These are phyloP conservation scores for Pica pica DNA, from an alignment of 2,113 vertebrate species.

Conservation along the genomic window DNA sequence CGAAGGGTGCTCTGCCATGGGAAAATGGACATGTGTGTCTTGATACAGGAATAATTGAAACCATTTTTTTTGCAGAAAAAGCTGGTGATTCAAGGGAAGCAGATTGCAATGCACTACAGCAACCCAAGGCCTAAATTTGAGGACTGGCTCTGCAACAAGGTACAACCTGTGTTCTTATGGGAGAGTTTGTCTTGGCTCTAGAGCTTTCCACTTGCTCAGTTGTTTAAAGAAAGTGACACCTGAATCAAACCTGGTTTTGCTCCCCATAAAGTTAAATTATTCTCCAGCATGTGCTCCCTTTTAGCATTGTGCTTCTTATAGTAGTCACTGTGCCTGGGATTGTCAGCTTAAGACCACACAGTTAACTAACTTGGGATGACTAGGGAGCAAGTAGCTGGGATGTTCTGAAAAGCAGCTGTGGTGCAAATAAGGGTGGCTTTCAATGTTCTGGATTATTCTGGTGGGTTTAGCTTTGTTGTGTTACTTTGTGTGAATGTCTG, in stretches of 20 bases:
- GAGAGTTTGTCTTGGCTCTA: neutral
- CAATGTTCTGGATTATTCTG: neutral
- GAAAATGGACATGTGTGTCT: slow-evolving; percentile 71
- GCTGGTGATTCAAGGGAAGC: slow-evolving; percentile 94
- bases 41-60: slow-evolving; percentile 77
- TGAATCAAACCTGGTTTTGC: fast-evolving
- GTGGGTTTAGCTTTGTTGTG: neutral
- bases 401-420: neutral
- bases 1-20: slow-evolving; percentile 94
- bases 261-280: neutral
- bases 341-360: neutral
- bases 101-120: slow-evolving; percentile 97
- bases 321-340: neutral
- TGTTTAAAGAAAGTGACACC: fast-evolving
- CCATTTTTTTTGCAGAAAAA: slow-evolving; percentile 92
- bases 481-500: neutral
- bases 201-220: no score
- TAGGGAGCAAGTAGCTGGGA: neutral
- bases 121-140: slow-evolving; percentile 97
- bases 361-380: neutral
- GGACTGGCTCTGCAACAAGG: slow-evolving; percentile 99
- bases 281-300: neutral
- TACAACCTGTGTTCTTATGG: slow-evolving; percentile 42
- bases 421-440: neutral
- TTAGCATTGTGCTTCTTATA: neutral